Conservation (phyloP, 2,113 vertebrate genomes). For the Rhombomys opimus region DNA sequence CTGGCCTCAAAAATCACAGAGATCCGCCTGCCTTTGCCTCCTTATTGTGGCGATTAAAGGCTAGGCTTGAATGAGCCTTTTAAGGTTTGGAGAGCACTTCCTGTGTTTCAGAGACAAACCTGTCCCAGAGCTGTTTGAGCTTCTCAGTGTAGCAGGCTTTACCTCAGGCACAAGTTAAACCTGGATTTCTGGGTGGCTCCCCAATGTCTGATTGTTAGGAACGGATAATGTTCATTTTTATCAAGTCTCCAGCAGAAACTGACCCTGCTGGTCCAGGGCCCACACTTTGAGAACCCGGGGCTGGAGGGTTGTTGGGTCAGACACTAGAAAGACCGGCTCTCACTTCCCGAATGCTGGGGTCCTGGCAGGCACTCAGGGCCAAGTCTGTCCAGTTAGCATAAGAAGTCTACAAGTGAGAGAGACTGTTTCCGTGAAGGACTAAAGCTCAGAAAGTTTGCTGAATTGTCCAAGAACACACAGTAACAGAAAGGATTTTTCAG, state of each 20-base stretch:
- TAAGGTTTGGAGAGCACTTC: slow-evolving; percentile 38
- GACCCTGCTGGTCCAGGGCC: neutral
- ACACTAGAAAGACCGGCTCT: neutral
- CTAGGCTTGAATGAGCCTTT: neutral
- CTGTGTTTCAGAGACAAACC: neutral
- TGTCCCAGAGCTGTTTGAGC: neutral
- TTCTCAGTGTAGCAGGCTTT: neutral
- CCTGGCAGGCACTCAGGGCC: neutral
- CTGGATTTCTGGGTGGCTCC: neutral
- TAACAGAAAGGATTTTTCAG: neutral
- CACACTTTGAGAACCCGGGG: neutral
- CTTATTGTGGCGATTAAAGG: neutral
- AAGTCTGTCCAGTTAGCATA: neutral
- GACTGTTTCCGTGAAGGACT: neutral
- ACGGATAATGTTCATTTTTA: neutral
- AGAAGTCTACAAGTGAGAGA: neutral
- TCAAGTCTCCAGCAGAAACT: neutral
- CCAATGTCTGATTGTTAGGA: neutral
- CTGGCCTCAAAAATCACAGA: neutral
- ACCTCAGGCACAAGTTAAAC: neutral
- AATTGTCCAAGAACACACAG: neutral
- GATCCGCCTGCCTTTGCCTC: neutral
- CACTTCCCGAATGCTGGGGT: neutral
- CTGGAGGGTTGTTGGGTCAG: neutral
- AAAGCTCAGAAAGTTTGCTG: neutral